A percentile compares a stretch with the other conserved stretches of the same genome.
phyloP scores from a whole-genome alignment of 2,113 vertebrate genomes.

The Siniperca chuatsi region DNA sequence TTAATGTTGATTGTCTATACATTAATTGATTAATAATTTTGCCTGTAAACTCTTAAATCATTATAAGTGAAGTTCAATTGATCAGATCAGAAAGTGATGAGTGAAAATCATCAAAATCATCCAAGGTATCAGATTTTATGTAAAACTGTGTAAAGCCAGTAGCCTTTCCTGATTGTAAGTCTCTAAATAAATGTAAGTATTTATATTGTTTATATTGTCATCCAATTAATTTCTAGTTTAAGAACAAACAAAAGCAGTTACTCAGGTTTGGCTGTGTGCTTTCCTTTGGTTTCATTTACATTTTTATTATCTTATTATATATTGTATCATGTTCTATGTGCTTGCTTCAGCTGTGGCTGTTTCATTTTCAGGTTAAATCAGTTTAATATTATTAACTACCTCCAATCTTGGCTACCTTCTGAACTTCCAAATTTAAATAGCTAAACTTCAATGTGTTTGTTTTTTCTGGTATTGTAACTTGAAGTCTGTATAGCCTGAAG shows the following conservation, averaged over 20 bases:
- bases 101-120: not conserved
- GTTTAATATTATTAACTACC: not conserved
- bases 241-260: not conserved
- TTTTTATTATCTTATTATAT: not conserved
- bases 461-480: not conserved
- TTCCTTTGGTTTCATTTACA: not conserved
- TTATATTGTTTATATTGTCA: not conserved
- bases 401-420: not conserved
- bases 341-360: not conserved
- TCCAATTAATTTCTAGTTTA: not conserved
- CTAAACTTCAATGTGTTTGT: not conserved
- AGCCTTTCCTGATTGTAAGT: not conserved
- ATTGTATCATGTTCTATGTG: not conserved
- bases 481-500: no score
- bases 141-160: not conserved
- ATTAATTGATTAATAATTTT: not conserved
- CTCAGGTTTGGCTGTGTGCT: not conserved
- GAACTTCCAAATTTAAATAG: not conserved
- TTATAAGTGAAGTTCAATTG: not conserved
- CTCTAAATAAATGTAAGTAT: not conserved
- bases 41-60: not conserved
- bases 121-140: not conserved
- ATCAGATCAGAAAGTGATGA: not conserved
- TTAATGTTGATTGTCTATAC: not conserved
- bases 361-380: not conserved